phyloP scores from a whole-genome alignment of 1,140 invertebrate genomes.

The Drosophila erecta region DNA sequence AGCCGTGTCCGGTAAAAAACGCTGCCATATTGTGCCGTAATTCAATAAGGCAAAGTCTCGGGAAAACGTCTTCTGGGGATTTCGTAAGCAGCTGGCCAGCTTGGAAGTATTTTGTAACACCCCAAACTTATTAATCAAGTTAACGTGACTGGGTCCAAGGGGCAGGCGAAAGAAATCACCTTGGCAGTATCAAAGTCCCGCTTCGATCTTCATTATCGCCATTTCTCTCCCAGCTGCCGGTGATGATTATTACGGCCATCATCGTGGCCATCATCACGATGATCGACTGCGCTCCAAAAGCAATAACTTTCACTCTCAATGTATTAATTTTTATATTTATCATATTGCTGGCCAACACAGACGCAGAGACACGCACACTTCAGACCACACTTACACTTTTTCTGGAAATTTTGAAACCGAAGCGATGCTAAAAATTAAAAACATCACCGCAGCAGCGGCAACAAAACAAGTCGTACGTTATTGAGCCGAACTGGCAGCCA shows the following conservation, averaged over 20 bases:
- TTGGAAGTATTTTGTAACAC: conserved; percentile 75
- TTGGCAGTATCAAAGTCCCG: conserved; percentile 33
- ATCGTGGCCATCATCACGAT: conserved; percentile 44
- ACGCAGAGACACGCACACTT: conserved; percentile 50
- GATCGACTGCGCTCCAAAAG: conserved; percentile 69
- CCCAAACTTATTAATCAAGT: conserved; percentile 71
- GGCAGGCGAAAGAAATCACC: conserved; percentile 66
- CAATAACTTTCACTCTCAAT: conserved; percentile 84
- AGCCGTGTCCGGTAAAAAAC: not conserved
- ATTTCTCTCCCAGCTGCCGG: conserved; percentile 29
- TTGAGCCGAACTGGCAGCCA: conserved; percentile 63
- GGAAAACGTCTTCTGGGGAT: conserved; percentile 18
- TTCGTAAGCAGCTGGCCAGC: conserved; percentile 56
- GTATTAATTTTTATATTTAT: conserved; percentile 84
- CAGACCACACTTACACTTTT: conserved; percentile 15
- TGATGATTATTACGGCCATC: conserved; percentile 42
- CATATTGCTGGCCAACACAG: conserved; percentile 77
- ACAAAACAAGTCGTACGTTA: conserved; percentile 69
- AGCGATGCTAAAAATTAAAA: conserved; percentile 34
- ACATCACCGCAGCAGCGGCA: conserved; percentile 15
- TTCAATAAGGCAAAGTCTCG: conserved; percentile 31
- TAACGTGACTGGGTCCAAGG: conserved; percentile 64
- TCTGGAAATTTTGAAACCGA: conserved; percentile 62
- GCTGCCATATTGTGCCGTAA: conserved; percentile 23
- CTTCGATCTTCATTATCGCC: conserved; percentile 39